Evolutionary conservation across 2,113 vertebrate genomes (phyloP), one percentile per base, ranked within the genome.

Genomic region (Vulpes vulpes): DNA sequence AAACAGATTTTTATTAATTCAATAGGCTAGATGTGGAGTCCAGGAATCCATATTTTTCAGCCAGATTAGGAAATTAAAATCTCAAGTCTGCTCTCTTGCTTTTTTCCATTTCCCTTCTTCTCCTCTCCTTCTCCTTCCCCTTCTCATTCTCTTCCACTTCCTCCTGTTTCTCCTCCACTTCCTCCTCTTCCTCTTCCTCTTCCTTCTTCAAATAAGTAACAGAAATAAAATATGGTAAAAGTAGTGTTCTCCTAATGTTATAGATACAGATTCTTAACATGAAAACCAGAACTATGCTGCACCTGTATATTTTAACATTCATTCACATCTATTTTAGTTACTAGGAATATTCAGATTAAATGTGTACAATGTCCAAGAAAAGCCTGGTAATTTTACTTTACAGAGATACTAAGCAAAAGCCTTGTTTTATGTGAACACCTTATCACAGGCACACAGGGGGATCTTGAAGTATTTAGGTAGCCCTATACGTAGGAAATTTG

Each of bases 201-300:
- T 27, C 35, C 69, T 53, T 78, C 64, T 73, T 95, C 81, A 71
- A 30, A 83, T 60, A 76, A 78, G 88, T 62, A 95, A 90, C 49
- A 96, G 38, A 89, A 92, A 89, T 76, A 32, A 93, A 97, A 85
- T 59, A 84, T 6, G 8, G 3, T 67, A 65, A 79, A 95, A 80
- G 43, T 30, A 14, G 11, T 11, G 3, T 84, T 69, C 38, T 69
- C 69, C 76, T 88, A 87, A 96, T 30, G 49, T 51, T 55, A 57
- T 4, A 93, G 35, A 51, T 74, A 27, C 87, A 93, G n/a, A 76
- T 62, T 88, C 55, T 85, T 7, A 53, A 32, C 65, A 6, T 73
- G 60, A 43, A 7, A 11, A 16, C n/a, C 43, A 64, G 55, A 80
- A 43, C 76, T 25, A 25, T 14, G 57, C 57, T 43, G 30, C n/a